These are phyloP conservation scores for Chalcis sispes DNA, from an alignment of 2,888 invertebrate genomes.

Conservation along the genomic window DNA sequence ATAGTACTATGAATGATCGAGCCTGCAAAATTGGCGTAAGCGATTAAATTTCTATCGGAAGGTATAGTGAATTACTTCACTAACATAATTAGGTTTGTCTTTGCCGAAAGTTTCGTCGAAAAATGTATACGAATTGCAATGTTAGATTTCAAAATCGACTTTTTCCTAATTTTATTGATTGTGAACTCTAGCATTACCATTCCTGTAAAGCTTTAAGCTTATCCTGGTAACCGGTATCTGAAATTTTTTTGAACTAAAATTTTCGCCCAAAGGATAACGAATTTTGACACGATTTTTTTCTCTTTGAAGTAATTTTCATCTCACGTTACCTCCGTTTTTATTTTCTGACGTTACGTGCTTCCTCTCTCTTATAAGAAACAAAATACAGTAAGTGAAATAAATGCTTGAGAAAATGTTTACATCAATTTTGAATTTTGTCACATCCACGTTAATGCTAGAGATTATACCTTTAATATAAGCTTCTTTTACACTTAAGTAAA, in stretches of 20 bases:
- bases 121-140: conserved; percentile 52
- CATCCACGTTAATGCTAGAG: conserved; percentile 69
- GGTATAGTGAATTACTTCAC: conserved; percentile 53
- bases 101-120: conserved; percentile 56
- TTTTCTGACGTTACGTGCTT: conserved; percentile 68
- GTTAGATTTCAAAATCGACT: conserved; percentile 45
- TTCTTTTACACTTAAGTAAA: conserved; percentile 56
- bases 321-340: conserved; percentile 53
- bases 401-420: conserved; percentile 70
- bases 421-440: conserved; percentile 76
- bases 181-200: conserved; percentile 42
- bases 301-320: conserved; percentile 51
- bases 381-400: conserved; percentile 71
- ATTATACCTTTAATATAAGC: conserved; percentile 71
- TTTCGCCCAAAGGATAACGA: conserved; percentile 57
- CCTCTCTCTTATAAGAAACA: conserved; percentile 69
- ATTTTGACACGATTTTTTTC: conserved; percentile 57
- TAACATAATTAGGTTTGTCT: conserved; percentile 57
- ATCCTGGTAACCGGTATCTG: conserved; percentile 42
- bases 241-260: conserved; percentile 49
- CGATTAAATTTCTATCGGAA: conserved; percentile 49
- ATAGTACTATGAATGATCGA: conserved; percentile 75
- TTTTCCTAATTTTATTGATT: conserved; percentile 9
- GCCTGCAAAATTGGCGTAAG: conserved; percentile 63
- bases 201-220: conserved; percentile 54